Evolutionary conservation across 2,797 vertebrate genomes (phyloP), one percentile per base, ranked within the genome.

Genomic region (Pseudochirops corinnae): DNA sequence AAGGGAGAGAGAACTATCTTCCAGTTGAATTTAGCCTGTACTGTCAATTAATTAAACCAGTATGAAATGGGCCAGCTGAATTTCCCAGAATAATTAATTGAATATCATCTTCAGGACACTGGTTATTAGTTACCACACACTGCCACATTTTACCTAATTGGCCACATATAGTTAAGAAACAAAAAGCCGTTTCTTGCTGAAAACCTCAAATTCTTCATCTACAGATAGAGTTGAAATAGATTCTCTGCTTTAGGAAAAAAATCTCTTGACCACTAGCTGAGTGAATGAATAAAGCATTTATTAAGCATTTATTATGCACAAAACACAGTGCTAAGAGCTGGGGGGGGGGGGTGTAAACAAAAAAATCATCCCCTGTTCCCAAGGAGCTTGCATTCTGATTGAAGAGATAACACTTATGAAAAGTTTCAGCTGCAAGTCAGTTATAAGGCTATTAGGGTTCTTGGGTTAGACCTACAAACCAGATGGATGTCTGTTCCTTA

Each of bases 21-120:
- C 56, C 92, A 96, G 33, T 26, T 53, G 46, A 90, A 94, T 92
- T 90, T 14, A 92, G 28, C 9, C 14, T n/a, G 12, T 93, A 6
- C 56, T 93, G n/a, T 91, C 62, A 94, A 93, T 12, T 91, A 93
- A 94, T 93, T 90, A 93, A 92, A 56, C 12, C 31, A 95, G 62
- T 24, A 28, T 56, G 14, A 96, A 57, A 67, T 26, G 67, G 33
- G 26, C 60, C 11, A 90, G n/a, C 1, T 62, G 2, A 52, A 53
- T 93, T 94, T 93, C 90, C 56, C n/a, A 67, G 10, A 67, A 94
- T 52, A 93, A 94, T 29, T 94, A 57, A 93, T 67, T 24, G 24
- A 46, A 56, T 94, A 56, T 57, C 92, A 50, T 93, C 90, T 29
- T 53, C 39, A 87, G 39, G 29, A 58, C 90, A 95, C 91, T 95